Evolutionary conservation across 1,140 invertebrate genomes (phyloP).

Genomic region (Aporrectodea caliginosa): DNA sequence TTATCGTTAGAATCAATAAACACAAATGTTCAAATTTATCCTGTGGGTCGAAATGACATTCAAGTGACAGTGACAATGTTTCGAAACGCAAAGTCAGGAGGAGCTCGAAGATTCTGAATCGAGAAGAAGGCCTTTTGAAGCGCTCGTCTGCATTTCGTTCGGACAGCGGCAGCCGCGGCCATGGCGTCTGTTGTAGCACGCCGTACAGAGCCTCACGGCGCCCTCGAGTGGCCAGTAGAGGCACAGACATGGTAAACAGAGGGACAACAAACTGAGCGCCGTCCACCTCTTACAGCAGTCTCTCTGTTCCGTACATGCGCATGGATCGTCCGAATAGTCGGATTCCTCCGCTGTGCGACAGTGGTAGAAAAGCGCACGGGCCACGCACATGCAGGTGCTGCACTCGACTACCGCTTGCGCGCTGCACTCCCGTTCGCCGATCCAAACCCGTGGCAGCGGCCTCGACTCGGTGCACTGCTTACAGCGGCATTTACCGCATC

Average conservation of each 20-base stretch:
- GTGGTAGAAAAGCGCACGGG: slow-evolving; percentile 86
- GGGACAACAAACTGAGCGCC: slow-evolving; percentile 72
- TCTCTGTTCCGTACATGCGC: slow-evolving; percentile 66
- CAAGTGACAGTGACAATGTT: neutral
- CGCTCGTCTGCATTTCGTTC: neutral
- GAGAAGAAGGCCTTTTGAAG: slow-evolving; percentile 28
- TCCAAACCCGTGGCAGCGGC: slow-evolving; percentile 76
- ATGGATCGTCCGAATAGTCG: slow-evolving; percentile 69
- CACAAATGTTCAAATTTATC: neutral
- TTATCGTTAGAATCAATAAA: neutral
- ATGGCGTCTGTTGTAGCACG: slow-evolving; percentile 73
- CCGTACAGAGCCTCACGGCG: slow-evolving; percentile 71
- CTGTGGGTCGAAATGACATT: neutral
- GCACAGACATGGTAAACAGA: slow-evolving; percentile 78
- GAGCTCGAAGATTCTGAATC: slow-evolving; percentile 32
- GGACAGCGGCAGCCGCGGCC: slow-evolving; percentile 66
- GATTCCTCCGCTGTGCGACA: slow-evolving; percentile 72
- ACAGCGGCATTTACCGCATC: slow-evolving; percentile 80
- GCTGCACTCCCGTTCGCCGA: slow-evolving; percentile 76
- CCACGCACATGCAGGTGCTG: slow-evolving; percentile 85
- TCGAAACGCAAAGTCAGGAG: neutral
- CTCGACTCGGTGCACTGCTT: slow-evolving; percentile 77
- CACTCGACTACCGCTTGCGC: slow-evolving; percentile 80
- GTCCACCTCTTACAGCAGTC: slow-evolving; percentile 73
- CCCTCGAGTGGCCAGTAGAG: slow-evolving; percentile 86